These are phyloP conservation scores for Hippocampus zosterae DNA, from an alignment of 2,113 vertebrate genomes.

Conservation along the genomic window DNA sequence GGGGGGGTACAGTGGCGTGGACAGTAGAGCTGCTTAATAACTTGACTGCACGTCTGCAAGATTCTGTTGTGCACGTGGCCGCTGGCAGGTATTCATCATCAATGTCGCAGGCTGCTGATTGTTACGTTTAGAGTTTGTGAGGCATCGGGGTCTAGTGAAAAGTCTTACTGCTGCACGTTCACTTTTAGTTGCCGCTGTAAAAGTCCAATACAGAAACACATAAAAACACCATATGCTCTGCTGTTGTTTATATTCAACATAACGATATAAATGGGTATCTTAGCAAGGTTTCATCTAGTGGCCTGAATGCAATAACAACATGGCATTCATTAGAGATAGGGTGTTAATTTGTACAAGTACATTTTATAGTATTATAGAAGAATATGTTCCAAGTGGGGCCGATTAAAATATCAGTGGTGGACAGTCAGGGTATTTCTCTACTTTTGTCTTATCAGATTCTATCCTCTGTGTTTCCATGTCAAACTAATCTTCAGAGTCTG, in stretches of 20 bases:
- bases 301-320: neutral
- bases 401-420: neutral
- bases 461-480: too few species aligned
- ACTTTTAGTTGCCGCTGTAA: slow-evolving; percentile 70
- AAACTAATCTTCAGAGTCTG: too few species aligned
- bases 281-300: slow-evolving; percentile 3
- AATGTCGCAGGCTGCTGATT: slow-evolving; percentile 49
- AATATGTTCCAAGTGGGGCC: neutral
- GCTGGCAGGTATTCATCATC: slow-evolving; percentile 2
- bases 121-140: slow-evolving; percentile 65
- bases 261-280: slow-evolving; percentile 44
- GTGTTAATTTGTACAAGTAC: neutral
- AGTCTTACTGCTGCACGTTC: slow-evolving; percentile 62
- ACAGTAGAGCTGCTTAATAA: slow-evolving; percentile 18
- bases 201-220: slow-evolving; percentile 59
- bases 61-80: neutral
- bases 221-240: slow-evolving; percentile 72
- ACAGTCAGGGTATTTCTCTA: neutral
- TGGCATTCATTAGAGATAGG: neutral
- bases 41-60: slow-evolving; percentile 15
- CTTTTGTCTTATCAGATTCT: too few species aligned
- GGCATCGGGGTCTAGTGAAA: slow-evolving; percentile 65
- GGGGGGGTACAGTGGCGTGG: neutral
- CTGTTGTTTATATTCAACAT: slow-evolving; percentile 58
- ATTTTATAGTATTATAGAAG: neutral